Evolutionary conservation across 2,888 invertebrate genomes (phyloP), one percentile per base, ranked within the genome.

Genomic region (Agriopis leucophaearia): DNA sequence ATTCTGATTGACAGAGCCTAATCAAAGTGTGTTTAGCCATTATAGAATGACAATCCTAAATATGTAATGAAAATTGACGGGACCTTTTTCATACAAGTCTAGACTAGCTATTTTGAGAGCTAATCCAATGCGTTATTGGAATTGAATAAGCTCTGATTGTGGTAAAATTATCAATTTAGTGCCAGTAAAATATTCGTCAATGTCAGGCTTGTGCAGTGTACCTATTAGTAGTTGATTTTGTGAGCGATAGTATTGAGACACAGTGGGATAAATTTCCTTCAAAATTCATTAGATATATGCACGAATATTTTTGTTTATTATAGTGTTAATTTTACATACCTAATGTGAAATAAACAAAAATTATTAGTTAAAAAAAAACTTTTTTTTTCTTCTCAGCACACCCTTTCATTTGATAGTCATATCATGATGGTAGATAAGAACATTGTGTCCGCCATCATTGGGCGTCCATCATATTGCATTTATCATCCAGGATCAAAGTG

Each of bases 1-100:
- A 75, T 79, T 68, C 18, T 68, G 64, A 73, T 71, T 68, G 72
- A 68, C 68, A 52, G 55, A 27, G n/a, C 27, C 13, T 36, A 55
- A 58, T 51, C 44, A 66, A 65, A 45, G 18, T 47, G 15, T 50
- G 48, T 44, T 66, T 48, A 60, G 52, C 61, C 42, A 62, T 55
- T 64, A 48, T 36, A 48, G 0, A 16, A 58, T 63, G 47, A 62
- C 45, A 48, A 47, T 18, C 0, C 35, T 48, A 58, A 45, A 45
- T 57, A 38, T 36, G 47, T 48, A 48, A 59, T 63, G 44, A 44
- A 60, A 57, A 66, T 57, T 45, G 61, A 62, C 55, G 44, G 50
- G 13, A 50, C 50, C 67, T 67, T 67, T 67, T 68, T 68, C 48
- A 45, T 44, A 42, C 0, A 13, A 48, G 68, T 55, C 64, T 68